Conservation (phyloP, 2,113 vertebrate genomes). For the Clupea harengus region DNA sequence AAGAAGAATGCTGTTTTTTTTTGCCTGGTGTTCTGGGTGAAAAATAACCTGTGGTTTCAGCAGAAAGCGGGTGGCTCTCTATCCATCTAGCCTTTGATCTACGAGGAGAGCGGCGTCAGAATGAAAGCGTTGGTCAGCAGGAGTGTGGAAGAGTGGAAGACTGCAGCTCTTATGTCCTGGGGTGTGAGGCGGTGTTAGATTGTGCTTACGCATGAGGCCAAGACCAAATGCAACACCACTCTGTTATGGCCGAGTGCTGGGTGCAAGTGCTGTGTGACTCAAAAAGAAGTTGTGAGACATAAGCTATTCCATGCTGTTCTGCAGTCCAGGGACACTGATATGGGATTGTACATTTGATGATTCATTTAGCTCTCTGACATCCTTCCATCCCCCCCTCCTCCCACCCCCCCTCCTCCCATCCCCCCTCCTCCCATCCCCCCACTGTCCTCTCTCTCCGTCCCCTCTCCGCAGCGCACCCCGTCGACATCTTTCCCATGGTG, state of each 20-base stretch:
- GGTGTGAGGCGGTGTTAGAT: neutral
- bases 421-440: neutral
- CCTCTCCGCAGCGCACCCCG: constrained; percentile 73
- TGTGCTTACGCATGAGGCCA: neutral
- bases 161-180: neutral
- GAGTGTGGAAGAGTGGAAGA: neutral
- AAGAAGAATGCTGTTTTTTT: neutral
- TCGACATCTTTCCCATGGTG: constrained; percentile 82
- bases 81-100: neutral
- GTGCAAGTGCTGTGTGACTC: neutral
- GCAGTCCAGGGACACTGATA: neutral
- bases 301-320: neutral
- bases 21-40: neutral
- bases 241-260: neutral
- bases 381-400: too few species aligned
- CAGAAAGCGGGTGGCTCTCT: neutral
- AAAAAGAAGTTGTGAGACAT: neutral
- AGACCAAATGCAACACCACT: neutral
- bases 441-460: constrained; percentile 18
- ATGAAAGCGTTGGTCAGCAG: constrained; percentile 1
- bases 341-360: neutral
- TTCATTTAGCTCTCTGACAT: neutral
- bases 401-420: neutral
- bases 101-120: neutral
- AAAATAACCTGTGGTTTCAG: constrained; percentile 6